Conservation (phyloP, 2,113 vertebrate species). For the Lontra canadensis region DNA sequence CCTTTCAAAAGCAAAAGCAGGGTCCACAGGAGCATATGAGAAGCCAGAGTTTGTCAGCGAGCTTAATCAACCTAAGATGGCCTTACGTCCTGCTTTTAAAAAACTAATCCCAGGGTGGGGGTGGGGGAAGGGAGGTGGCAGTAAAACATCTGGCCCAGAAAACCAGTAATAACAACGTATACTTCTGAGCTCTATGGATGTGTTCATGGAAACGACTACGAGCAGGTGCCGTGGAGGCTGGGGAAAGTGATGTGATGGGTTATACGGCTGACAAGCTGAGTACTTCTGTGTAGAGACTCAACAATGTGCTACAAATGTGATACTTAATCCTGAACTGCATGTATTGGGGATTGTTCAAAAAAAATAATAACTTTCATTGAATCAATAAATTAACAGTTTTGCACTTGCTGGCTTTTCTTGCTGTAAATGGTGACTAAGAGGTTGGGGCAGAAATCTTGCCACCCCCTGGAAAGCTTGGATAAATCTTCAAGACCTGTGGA, state of each 20-base stretch:
- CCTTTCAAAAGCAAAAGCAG: slow-evolving; percentile 16
- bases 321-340: slow-evolving; percentile 74
- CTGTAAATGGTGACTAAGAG: slow-evolving; percentile 73
- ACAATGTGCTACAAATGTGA: slow-evolving; percentile 76
- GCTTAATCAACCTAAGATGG: slow-evolving; percentile 14
- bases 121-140: neutral
- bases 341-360: slow-evolving; percentile 74
- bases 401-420: slow-evolving; percentile 74
- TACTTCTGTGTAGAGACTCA: slow-evolving; percentile 61
- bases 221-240: neutral
- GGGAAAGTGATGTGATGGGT: neutral
- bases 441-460: slow-evolving; percentile 58
- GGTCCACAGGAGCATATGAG: neutral
- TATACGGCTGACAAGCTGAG: slow-evolving; percentile 25
- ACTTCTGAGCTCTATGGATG: neutral
- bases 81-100: slow-evolving; percentile 37
- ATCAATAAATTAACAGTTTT: slow-evolving; percentile 80
- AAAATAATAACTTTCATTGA: slow-evolving; percentile 45
- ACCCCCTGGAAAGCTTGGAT: slow-evolving; percentile 55
- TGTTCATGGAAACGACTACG: neutral
- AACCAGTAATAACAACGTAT: neutral
- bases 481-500: slow-evolving; percentile 63
- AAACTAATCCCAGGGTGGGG: neutral
- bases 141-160: neutral
- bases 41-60: slow-evolving; percentile 35